These are phyloP conservation scores for Lasioglossum leucozonium DNA, from an alignment of 2,888 invertebrate species.

Conservation along the genomic window DNA sequence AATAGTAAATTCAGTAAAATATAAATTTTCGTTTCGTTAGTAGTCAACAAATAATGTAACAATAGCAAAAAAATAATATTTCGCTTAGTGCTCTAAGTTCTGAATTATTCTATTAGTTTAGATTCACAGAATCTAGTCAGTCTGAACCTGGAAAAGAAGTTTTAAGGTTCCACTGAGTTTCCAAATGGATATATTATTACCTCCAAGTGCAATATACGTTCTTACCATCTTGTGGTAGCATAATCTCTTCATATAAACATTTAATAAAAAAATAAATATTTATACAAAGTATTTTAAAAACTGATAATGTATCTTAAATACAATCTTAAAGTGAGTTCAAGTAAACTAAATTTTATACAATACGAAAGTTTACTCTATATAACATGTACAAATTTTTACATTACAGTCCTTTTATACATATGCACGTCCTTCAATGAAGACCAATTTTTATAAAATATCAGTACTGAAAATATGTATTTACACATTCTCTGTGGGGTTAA, in stretches of 20 bases:
- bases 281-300: background rate
- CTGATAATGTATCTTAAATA: background rate
- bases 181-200: background rate
- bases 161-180: background rate
- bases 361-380: background rate
- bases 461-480: constrained; percentile 33
- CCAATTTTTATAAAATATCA: background rate
- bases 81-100: background rate
- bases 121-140: background rate
- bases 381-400: background rate
- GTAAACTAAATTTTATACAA: constrained; percentile 5
- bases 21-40: background rate
- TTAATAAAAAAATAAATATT: background rate
- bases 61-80: background rate
- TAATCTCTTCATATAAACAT: background rate
- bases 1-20: background rate
- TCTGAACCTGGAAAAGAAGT: no score
- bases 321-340: background rate
- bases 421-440: background rate
- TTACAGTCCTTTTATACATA: background rate
- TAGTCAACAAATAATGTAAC: no score
- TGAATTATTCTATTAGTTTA: background rate
- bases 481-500: constrained; percentile 89
- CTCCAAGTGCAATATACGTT: background rate
- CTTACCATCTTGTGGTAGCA: background rate